Base-by-base conservation (phyloP, 2,797 vertebrate species). In the Gallinago solitaria region DNA sequence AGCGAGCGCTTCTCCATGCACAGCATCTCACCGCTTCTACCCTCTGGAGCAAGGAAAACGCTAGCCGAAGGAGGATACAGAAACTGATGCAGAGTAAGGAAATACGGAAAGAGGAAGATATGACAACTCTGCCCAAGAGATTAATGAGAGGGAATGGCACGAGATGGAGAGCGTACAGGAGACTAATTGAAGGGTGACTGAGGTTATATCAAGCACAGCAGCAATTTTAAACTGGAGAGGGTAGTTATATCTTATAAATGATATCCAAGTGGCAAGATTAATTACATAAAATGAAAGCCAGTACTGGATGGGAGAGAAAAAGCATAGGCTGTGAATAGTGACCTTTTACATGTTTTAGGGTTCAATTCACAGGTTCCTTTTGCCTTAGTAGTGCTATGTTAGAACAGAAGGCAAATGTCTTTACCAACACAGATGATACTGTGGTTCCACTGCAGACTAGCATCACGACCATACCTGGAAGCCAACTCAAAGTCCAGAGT, bases 341-440 rank as follows among this genome's bases (percentile, higher is more conserved):
- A 57, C 23, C 18, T 64, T 35, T 80, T 21, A 45, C 17, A 33
- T n/a, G 28, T 28, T 96, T 82, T 13, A 59, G 53, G 30, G 30
- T 48, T 80, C 51, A 64, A 12, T 39, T 77, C 24, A 80, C 47
- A 82, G 20, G 17, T 76, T 21, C 6, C 32, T 43, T 60, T 0
- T 9, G 48, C 12, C 65, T 91, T 79, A 39, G 20, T 54, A 67
- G 60, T 3, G 3, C 54, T 39, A 0, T 16, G 3, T 63, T 39
- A 54, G 2, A 2, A 47, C 28, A 90, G 50, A 57, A 84, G 24
- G n/a, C 19, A 82, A 84, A 59, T 12, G 0, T 51, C 39, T 87
- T 82, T 37, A 32, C 18, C n/a, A 50, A 3, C 1, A 2, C 1
- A 1, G 27, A 27, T 28, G 15, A 14, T 25, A 47, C 73, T 37